A percentile compares a stretch with the other conserved stretches of the same genome.
Evolutionary conservation across 2,888 invertebrate species (phyloP).

Genomic region (Trissolcus brochymenae): DNA sequence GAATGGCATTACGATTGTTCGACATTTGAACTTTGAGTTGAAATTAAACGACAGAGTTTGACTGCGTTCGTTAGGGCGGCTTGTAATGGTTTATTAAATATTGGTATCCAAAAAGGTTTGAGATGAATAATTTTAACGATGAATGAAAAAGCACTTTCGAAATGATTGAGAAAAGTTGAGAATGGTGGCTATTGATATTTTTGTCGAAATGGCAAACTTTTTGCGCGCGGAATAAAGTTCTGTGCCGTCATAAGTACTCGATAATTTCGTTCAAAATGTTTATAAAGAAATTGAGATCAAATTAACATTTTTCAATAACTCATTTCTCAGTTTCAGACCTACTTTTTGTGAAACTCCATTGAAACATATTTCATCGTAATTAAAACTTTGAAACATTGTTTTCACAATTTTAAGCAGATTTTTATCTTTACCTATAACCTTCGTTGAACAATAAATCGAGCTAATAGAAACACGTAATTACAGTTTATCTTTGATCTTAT

Average conservation of each 20-base stretch:
- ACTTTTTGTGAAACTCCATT: not conserved
- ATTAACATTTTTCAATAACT: constrained; percentile 1
- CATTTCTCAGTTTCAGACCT: not conserved
- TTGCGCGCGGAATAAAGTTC: too few relatives aligned
- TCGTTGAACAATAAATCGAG: constrained; percentile 11
- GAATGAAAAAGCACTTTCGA: constrained; percentile 8
- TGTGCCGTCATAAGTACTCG: too few relatives aligned
- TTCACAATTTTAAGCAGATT: too few relatives aligned
- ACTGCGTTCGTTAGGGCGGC: constrained; percentile 20
- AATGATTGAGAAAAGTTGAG: not conserved
- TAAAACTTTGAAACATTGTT: too few relatives aligned
- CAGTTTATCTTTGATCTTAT: constrained; percentile 34
- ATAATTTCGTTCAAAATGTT: too few relatives aligned
- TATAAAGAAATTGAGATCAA: not conserved
- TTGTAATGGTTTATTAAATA: constrained; percentile 30
- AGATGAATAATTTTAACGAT: not conserved
- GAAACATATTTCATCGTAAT: too few relatives aligned
- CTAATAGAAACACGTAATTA: constrained; percentile 22
- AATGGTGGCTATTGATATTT: too few relatives aligned
- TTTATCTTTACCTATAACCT: constrained; percentile 22
- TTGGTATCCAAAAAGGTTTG: constrained; percentile 9
- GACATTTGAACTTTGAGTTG: constrained; percentile 37
- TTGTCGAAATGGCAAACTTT: too few relatives aligned
- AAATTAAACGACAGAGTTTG: constrained; percentile 28
- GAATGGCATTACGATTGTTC: constrained; percentile 40